Evolutionary conservation across 2,113 vertebrate genomes (phyloP).

Genomic region (Apistogramma diplotaenia): DNA sequence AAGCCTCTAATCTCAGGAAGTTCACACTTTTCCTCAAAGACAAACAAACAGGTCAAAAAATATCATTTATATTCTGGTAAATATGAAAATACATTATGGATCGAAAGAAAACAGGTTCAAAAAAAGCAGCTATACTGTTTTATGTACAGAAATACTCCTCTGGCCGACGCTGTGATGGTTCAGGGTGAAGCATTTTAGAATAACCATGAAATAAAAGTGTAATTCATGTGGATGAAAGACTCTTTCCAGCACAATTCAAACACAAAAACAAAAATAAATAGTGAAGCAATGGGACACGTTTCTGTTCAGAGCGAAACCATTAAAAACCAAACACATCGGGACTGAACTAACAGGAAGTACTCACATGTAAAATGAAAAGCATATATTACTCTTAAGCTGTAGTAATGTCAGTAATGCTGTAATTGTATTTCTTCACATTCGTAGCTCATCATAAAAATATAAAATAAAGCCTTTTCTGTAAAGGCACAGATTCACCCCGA

Average conservation of each 20-base stretch:
- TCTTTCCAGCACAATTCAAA: constrained; percentile 28
- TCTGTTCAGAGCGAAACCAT: constrained; percentile 51
- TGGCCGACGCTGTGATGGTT: constrained; percentile 22
- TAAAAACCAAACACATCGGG: constrained; percentile 45
- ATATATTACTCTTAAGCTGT: constrained; percentile 56
- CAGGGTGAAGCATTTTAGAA: constrained; percentile 9
- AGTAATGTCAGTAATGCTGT: constrained; percentile 27
- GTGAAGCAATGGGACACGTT: constrained; percentile 34
- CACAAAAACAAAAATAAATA: constrained; percentile 57
- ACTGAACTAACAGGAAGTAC: constrained; percentile 57
- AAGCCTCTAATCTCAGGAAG: constrained; percentile 40
- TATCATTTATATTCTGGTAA: constrained; percentile 18
- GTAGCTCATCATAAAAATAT: constrained; percentile 33
- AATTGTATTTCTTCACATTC: constrained; percentile 24
- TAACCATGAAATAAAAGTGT: not conserved
- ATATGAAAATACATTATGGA: constrained; percentile 63
- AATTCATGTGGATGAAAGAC: constrained; percentile 14
- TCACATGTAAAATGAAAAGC: constrained; percentile 41
- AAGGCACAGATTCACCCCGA: not conserved
- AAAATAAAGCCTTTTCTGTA: constrained; percentile 34
- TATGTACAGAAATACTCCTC: constrained; percentile 66
- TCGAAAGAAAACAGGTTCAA: constrained; percentile 36
- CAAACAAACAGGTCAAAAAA: constrained; percentile 46
- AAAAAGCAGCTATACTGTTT: constrained; percentile 29
- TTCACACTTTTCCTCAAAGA: constrained; percentile 44